A percentile compares a stretch with the other conserved stretches of the same genome.
These are phyloP conservation scores for Fabriciana adippe DNA, from an alignment of 2,888 invertebrate genomes.

Conservation along the genomic window DNA sequence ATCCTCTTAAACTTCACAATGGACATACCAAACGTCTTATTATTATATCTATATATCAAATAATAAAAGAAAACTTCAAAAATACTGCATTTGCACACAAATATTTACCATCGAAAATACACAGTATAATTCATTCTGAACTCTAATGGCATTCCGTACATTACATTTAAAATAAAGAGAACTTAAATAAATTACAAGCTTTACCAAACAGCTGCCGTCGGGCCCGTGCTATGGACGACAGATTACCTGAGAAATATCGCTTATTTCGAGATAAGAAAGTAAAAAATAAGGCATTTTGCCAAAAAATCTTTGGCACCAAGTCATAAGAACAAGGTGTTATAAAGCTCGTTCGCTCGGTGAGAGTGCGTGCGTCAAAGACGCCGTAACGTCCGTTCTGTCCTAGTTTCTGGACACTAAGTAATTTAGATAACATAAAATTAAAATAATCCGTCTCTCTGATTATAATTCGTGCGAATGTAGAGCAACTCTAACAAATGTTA, in stretches of 20 bases:
- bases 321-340: slow-evolving; percentile 51
- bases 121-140: slow-evolving; percentile 29
- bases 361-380: slow-evolving; percentile 42
- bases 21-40: too few relatives aligned
- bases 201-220: slow-evolving; percentile 52
- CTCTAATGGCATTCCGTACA: slow-evolving; percentile 49
- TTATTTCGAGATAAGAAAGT: slow-evolving; percentile 47
- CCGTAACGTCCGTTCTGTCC: slow-evolving; percentile 27
- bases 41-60: slow-evolving; percentile 1
- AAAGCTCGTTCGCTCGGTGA: slow-evolving; percentile 46
- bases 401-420: slow-evolving; percentile 24
- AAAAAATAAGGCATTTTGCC: slow-evolving; percentile 48
- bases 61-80: not conserved
- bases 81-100: slow-evolving; percentile 12
- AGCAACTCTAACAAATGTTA: slow-evolving; percentile 4
- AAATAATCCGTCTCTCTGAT: slow-evolving; percentile 11
- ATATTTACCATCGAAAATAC: slow-evolving; percentile 27
- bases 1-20: too few relatives aligned
- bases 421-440: slow-evolving; percentile 24
- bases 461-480: slow-evolving; percentile 20
- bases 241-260: slow-evolving; percentile 64
- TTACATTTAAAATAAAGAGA: slow-evolving; percentile 45
- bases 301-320: slow-evolving; percentile 52
- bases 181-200: slow-evolving; percentile 42
- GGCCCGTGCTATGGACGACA: slow-evolving; percentile 45